Conservation (phyloP, 2,797 vertebrate species). For the Cynodonichthys magdalenae region DNA sequence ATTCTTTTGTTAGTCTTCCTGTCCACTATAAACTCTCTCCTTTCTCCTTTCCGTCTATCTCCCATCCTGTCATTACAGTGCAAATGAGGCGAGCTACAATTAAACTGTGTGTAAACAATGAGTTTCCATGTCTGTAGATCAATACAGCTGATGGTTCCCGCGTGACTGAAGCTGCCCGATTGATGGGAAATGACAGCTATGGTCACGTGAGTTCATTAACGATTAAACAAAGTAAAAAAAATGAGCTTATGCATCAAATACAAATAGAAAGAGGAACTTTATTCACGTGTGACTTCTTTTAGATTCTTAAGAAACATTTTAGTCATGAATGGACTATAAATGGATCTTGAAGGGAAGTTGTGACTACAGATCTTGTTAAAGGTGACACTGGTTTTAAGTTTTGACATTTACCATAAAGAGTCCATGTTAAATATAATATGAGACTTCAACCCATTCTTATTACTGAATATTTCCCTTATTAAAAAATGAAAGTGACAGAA, state of each 20-base stretch:
- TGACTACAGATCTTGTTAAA: neutral
- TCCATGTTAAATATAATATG: neutral
- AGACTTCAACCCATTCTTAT: neutral
- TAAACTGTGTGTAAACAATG: slow-evolving; percentile 50
- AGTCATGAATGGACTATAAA: slow-evolving; percentile 3
- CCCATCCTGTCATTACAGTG: slow-evolving; percentile 11
- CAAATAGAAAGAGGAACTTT: neutral
- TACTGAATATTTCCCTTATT: neutral
- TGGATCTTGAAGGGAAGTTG: neutral
- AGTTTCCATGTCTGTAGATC: slow-evolving; percentile 12
- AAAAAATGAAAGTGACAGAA: slow-evolving; percentile 17
- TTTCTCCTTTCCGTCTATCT: neutral
- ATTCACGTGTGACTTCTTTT: neutral
- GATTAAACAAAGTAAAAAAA: neutral
- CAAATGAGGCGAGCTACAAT: slow-evolving; percentile 49
- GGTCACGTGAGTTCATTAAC: slow-evolving; percentile 20
- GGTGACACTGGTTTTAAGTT: neutral
- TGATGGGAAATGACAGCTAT: slow-evolving; percentile 42
- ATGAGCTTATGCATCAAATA: neutral
- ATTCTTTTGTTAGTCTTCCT: neutral
- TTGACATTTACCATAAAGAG: slow-evolving; percentile 19
- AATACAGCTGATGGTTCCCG: slow-evolving; percentile 10
- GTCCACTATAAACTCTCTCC: slow-evolving; percentile 11
- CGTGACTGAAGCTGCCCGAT: slow-evolving; percentile 3
- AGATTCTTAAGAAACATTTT: neutral